Evolutionary conservation across 1,140 invertebrate species (phyloP).

Genomic region (Mamestra configurata): DNA sequence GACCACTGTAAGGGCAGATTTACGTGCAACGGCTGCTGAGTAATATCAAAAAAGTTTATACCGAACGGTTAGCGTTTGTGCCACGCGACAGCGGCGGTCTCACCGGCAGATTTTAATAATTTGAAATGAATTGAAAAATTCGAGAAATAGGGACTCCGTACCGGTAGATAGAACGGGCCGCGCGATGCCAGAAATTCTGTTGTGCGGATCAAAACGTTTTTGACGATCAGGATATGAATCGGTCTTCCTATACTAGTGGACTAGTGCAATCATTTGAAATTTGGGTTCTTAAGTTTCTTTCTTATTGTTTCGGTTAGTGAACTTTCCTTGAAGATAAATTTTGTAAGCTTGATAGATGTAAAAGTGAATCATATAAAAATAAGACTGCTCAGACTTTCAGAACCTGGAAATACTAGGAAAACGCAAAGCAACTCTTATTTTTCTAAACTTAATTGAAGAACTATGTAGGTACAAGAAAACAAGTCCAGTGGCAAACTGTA

Average conservation of each 20-base stretch:
- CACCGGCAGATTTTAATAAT: constrained; percentile 76
- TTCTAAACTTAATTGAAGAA: too few species aligned
- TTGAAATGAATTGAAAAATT: constrained; percentile 64
- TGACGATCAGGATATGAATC: background rate
- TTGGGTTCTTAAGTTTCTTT: too few species aligned
- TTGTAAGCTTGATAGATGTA: too few species aligned
- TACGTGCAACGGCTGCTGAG: constrained; percentile 83
- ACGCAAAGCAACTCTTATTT: too few species aligned
- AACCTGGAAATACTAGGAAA: too few species aligned
- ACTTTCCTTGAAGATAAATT: too few species aligned
- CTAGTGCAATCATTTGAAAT: background rate
- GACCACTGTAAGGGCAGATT: constrained; percentile 84
- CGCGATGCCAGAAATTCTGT: background rate
- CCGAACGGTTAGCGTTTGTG: constrained; percentile 72
- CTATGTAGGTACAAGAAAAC: background rate
- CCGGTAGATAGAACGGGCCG: background rate
- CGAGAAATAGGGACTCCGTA: constrained; percentile 25
- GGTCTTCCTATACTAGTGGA: background rate
- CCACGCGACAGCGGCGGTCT: constrained; percentile 49
- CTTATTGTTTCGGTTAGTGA: too few species aligned
- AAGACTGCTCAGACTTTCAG: too few species aligned
- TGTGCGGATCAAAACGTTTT: background rate
- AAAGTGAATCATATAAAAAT: too few species aligned
- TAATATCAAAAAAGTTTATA: constrained; percentile 87
- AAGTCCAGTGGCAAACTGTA: background rate